Base-by-base conservation (phyloP, 35 echinoderm and acorn worm genomes). In the Apostichopus californicus region DNA sequence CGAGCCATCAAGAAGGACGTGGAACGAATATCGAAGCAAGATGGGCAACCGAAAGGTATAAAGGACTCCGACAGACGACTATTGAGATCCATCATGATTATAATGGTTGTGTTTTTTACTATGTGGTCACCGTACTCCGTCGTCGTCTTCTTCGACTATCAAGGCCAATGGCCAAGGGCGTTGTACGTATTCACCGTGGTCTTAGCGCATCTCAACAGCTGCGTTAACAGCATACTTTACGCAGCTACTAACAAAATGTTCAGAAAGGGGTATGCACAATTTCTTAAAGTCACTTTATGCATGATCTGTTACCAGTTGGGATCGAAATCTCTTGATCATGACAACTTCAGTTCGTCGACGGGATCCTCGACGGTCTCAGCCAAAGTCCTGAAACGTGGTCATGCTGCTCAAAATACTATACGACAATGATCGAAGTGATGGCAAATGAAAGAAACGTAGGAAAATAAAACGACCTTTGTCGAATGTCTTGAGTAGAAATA, bases 51-150 rank as follows among this genome's bases (percentile, higher is more conserved):
- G 4, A 91, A 91, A 9, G 72, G 77, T 8, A 93, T 96, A 54
- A 78, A 92, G 55, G 81, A 91, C 68, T 81, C 80, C 12, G 96
- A 97, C 57, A 80, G 79, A 54, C 92, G 90, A 60, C 83, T 98
- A 5, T 83, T 98, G 17, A 79, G 92, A 1, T 91, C 94, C 1
- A 77, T 95, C 1, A 66, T 93, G 58, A 95, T 87, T 1, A 92
- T 95, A 13, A 84, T 94, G 78, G 21, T 98, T 11, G 92, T 95
- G 14, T 98, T 98, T 78, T 77, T 82, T 6, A 25, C 95, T 12
- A 98, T 95, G 94, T 98, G 96, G 96, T 59, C 92, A 6, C 96
- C 96, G 1, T 98, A 95, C 61, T 88, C 92, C 2, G 66, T 93
- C 18, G 77, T 93, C 8, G 89, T 95, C 54, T 80, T 98, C 60